Evolutionary conservation across 2,797 vertebrate species (phyloP).

Genomic region (Sebastes trivittatus): DNA sequence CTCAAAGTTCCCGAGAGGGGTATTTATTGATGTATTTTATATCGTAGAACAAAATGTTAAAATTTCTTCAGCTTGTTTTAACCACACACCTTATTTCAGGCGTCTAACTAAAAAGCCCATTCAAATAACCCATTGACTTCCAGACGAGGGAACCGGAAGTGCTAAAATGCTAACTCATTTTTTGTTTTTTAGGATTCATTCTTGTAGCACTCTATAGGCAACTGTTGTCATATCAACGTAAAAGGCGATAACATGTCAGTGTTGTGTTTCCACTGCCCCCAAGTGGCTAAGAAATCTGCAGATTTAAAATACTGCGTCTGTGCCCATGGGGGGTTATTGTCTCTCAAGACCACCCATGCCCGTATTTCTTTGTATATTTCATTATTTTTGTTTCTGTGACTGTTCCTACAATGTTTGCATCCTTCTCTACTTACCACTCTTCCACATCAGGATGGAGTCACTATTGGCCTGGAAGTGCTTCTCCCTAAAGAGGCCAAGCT

Average conservation of each 20-base stretch:
- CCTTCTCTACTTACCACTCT: slow-evolving; percentile 55
- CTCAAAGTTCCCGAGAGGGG: fast-evolving
- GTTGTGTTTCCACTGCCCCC: background rate
- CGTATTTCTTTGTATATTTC: slow-evolving; percentile 18
- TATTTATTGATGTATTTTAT: too few relatives aligned
- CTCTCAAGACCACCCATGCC: slow-evolving; percentile 1
- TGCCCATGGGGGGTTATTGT: background rate
- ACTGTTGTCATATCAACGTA: background rate
- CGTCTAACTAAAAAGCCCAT: too few relatives aligned
- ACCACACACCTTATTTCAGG: too few relatives aligned
- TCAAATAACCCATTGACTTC: too few relatives aligned
- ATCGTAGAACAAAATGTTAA: too few relatives aligned
- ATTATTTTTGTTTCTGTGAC: slow-evolving; percentile 36
- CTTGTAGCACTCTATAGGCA: background rate
- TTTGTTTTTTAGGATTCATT: too few relatives aligned
- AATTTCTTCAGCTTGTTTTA: too few relatives aligned
- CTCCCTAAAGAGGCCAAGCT: slow-evolving; percentile 83
- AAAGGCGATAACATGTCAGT: background rate
- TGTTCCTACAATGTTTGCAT: slow-evolving; percentile 61
- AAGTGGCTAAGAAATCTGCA: background rate
- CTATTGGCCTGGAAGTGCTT: slow-evolving; percentile 84
- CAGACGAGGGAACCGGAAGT: too few relatives aligned
- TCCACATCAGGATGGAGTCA: slow-evolving; percentile 80
- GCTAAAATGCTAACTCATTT: too few relatives aligned
- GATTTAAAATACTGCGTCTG: background rate